These are phyloP conservation scores for Alcis repandata DNA, from an alignment of 2,888 invertebrate genomes.

Conservation along the genomic window DNA sequence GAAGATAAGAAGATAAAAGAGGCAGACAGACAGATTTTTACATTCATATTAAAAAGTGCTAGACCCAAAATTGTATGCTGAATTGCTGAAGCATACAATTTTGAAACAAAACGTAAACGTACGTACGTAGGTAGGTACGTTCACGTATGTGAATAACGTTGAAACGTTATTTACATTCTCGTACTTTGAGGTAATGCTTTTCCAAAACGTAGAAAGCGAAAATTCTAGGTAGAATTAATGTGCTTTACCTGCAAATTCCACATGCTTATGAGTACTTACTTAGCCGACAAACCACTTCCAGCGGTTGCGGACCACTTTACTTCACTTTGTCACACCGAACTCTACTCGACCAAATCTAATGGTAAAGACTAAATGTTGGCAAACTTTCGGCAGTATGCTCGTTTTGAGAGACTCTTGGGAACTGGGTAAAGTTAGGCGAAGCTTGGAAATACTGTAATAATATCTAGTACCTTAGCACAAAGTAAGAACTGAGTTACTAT, in stretches of 20 bases:
- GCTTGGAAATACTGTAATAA: neutral
- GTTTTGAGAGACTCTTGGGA: slow-evolving; percentile 14
- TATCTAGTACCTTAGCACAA: neutral
- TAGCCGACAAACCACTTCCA: slow-evolving; percentile 28
- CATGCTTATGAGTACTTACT: slow-evolving; percentile 14
- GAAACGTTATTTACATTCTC: neutral
- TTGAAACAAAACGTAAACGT: too few relatives aligned
- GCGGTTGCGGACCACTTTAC: slow-evolving; percentile 50
- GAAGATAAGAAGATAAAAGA: too few relatives aligned
- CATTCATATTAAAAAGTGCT: too few relatives aligned
- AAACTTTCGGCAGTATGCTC: slow-evolving; percentile 13
- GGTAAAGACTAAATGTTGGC: slow-evolving; percentile 40
- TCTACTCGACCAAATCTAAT: slow-evolving; percentile 55
- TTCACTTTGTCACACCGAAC: slow-evolving; percentile 55
- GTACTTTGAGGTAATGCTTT: neutral
- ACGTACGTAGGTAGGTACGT: too few relatives aligned
- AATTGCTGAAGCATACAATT: too few relatives aligned
- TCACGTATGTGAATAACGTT: too few relatives aligned
- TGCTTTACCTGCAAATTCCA: slow-evolving; percentile 17
- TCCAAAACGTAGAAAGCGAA: neutral
- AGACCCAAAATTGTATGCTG: too few relatives aligned
- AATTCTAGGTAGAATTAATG: neutral
- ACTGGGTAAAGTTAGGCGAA: neutral
- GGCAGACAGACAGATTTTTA: too few relatives aligned
- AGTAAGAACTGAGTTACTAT: neutral